Percentiles rank a stretch among this genome's conserved stretches.
These are phyloP conservation scores for Nycticryphes semicollaris DNA, from an alignment of 2,113 vertebrate species.

Conservation along the genomic window DNA sequence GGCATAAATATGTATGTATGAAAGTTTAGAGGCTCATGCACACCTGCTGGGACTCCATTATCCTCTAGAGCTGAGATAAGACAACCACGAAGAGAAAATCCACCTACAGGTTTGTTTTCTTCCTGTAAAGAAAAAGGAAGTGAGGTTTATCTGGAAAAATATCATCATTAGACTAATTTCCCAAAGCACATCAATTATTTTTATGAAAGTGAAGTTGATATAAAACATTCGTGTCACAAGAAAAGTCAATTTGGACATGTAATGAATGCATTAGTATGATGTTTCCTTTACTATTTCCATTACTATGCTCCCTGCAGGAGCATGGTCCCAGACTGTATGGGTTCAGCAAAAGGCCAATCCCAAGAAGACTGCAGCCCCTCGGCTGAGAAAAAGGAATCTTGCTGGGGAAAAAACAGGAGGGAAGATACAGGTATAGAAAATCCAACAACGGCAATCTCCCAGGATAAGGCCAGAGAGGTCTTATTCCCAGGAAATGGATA, in stretches of 20 bases:
- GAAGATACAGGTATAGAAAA: background rate
- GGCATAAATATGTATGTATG: background rate
- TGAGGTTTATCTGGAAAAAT: background rate
- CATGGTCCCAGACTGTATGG: background rate
- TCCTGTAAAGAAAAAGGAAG: constrained; percentile 73
- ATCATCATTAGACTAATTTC: background rate
- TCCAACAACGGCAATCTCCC: background rate
- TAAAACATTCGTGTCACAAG: background rate
- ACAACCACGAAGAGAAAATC: constrained; percentile 88
- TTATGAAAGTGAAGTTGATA: background rate
- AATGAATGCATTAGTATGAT: background rate
- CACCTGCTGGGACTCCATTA: constrained; percentile 90
- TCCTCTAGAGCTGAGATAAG: constrained; percentile 92
- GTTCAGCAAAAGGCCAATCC: background rate
- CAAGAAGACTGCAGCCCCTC: background rate
- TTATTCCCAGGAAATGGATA: background rate
- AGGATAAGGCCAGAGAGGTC: background rate
- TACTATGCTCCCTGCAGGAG: background rate
- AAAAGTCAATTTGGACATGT: background rate
- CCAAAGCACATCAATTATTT: background rate
- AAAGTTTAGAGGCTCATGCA: background rate
- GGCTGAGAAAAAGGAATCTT: background rate
- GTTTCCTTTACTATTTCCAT: background rate
- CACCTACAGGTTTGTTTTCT: constrained; percentile 88
- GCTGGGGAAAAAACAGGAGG: background rate